These are phyloP conservation scores for Takifugu bimaculatus DNA, from an alignment of 2,113 vertebrate genomes.

Conservation along the genomic window DNA sequence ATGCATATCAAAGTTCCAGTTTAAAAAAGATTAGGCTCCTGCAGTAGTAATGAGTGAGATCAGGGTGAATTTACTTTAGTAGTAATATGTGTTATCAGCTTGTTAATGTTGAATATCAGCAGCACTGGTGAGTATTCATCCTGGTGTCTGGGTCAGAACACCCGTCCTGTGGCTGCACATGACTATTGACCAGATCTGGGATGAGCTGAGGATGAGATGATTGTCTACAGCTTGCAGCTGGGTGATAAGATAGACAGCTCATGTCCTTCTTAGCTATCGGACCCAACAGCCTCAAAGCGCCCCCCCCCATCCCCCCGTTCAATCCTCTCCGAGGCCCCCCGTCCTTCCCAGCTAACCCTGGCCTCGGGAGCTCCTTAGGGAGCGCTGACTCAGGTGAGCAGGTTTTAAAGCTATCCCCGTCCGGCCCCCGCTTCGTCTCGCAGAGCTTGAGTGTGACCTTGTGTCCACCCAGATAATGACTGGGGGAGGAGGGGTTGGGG, in stretches of 20 bases:
- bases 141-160: constrained; percentile 55
- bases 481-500: constrained; percentile 18
- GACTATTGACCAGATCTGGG: constrained; percentile 66
- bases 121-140: constrained; percentile 20
- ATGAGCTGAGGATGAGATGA: constrained; percentile 67
- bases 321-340: constrained; percentile 23
- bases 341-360: constrained; percentile 50
- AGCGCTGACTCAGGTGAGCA: constrained; percentile 81
- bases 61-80: too few species aligned
- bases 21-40: too few species aligned
- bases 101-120: constrained; percentile 3
- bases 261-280: constrained; percentile 70
- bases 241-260: constrained; percentile 68
- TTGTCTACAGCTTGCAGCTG: constrained; percentile 59
- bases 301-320: constrained; percentile 15
- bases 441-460: constrained; percentile 74
- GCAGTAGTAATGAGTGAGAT: too few species aligned
- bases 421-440: constrained; percentile 35
- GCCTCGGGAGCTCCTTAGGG: constrained; percentile 59
- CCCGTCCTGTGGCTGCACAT: constrained; percentile 34
- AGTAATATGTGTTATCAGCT: not conserved
- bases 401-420: constrained; percentile 67
- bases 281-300: constrained; percentile 31
- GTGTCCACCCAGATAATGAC: constrained; percentile 57
- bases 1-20: not conserved